phyloP scores from a whole-genome alignment of 2,797 vertebrate species.

The Spondyliosoma cantharus region DNA sequence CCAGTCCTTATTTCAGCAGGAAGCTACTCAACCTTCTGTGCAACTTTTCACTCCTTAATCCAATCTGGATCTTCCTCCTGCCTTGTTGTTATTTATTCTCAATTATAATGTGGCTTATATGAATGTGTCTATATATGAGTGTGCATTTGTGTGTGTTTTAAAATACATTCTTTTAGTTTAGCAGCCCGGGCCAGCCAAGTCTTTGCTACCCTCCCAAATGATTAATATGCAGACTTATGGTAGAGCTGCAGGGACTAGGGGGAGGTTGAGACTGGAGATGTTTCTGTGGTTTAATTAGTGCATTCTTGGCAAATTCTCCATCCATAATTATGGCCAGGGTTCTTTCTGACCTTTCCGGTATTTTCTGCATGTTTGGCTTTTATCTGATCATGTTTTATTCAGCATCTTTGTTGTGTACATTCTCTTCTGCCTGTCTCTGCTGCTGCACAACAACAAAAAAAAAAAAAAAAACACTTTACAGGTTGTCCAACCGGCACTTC shows the following conservation, averaged over 20 bases:
- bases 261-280: constrained; percentile 75
- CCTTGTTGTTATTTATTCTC: constrained; percentile 56
- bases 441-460: constrained; percentile 42
- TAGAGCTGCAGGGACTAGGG: constrained; percentile 73
- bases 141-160: constrained; percentile 56
- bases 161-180: constrained; percentile 45
- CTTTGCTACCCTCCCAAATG: constrained; percentile 65
- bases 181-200: constrained; percentile 57
- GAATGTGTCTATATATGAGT: constrained; percentile 25
- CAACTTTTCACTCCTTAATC: constrained; percentile 66
- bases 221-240: constrained; percentile 84
- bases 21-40: constrained; percentile 71
- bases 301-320: constrained; percentile 83
- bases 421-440: constrained; percentile 68
- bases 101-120: constrained; percentile 40
- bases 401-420: constrained; percentile 80
- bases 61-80: constrained; percentile 59
- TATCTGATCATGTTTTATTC: constrained; percentile 87
- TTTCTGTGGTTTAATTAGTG: constrained; percentile 86
- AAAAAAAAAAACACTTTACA: constrained; percentile 63
- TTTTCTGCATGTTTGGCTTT: constrained; percentile 85
- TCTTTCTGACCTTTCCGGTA: constrained; percentile 85
- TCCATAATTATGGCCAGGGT: constrained; percentile 82
- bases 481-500: constrained; percentile 62
- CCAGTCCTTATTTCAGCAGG: constrained; percentile 64